These are phyloP conservation scores for Antitype chi DNA, from an alignment of 2,888 invertebrate species.

Conservation along the genomic window DNA sequence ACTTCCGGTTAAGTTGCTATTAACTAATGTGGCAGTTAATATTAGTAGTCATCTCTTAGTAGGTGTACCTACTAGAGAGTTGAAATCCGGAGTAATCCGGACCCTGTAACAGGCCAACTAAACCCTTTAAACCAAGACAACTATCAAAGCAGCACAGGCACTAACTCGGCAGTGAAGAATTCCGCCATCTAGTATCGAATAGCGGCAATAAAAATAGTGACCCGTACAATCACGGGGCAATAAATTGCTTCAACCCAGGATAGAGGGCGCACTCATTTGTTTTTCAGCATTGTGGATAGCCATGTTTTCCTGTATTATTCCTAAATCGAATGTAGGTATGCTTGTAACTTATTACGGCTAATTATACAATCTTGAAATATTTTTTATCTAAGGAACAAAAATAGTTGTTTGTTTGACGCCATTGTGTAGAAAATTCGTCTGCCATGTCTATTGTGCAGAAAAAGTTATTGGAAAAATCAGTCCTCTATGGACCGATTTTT, in stretches of 20 bases:
- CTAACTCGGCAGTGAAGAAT: conserved; percentile 19
- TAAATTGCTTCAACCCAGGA: conserved; percentile 46
- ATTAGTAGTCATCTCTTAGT: neutral
- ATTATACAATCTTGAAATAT: neutral
- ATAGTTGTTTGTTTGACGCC: too few species aligned
- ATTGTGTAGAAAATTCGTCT: neutral
- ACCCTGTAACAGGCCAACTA: neutral
- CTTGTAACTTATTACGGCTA: neutral
- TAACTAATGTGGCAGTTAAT: neutral
- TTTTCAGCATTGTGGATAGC: neutral
- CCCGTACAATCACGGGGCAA: conserved; percentile 34
- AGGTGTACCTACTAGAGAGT: neutral
- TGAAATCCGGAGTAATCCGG: neutral
- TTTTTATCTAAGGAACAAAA: neutral
- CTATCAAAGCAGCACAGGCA: neutral
- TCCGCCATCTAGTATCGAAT: conserved; percentile 77
- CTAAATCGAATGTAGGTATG: neutral
- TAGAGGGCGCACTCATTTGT: conserved; percentile 62
- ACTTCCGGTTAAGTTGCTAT: neutral
- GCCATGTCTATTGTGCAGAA: neutral
- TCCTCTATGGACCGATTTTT: too few species aligned
- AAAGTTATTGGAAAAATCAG: neutral
- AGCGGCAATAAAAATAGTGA: conserved; percentile 72
- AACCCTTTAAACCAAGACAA: too few species aligned
- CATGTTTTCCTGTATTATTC: neutral